Base-by-base conservation (phyloP, 2,888 invertebrate genomes). In the Erebia epiphron region DNA sequence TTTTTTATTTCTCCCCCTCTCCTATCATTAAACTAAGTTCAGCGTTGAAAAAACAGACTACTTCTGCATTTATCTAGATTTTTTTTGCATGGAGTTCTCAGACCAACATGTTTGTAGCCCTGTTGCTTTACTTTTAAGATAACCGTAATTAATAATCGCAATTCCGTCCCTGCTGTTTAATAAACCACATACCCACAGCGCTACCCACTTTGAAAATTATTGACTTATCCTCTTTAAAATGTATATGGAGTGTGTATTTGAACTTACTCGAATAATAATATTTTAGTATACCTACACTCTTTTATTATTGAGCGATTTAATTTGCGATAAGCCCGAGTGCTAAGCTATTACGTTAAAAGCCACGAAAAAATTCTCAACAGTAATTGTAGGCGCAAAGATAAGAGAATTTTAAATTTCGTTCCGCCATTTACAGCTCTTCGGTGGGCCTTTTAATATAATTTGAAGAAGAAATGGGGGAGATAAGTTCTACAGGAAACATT, bases 371-470 rank as follows among this genome's bases (percentile, higher is more conserved):
- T 54, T 52, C 68, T 69, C 49, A 67, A 63, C 70, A 26, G 66
- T 72, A 69, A 66, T 72, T 69, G 65, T 13, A 63, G 57, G 46
- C 60, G 69, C 56, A 61, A 62, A 69, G 71, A 52, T 62, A 72
- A 67, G 68, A 61, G 63, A 72, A 69, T 69, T 69, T 69, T 43
- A 69, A 68, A 72, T 66, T 72, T 69, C 56, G 69, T 67, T 61
- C 21, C 49, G 62, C 61, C 72, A 69, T 69, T 72, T 62, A 52
- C 61, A 62, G 68, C 46, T 21, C 21, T 61, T 54, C 54, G 60
- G 57, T 56, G 63, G 56, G 18, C 49, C 56, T 66, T 57, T 62
- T 54, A 56, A 66, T 56, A 68, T 54, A 68, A 66, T 68, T 58
- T 54, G 46, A 56, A 60, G 41, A 49, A n/a, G 58, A 54, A 60